Base-by-base conservation (phyloP, 2,888 invertebrate genomes). In the Blastobasis lacticolella region DNA sequence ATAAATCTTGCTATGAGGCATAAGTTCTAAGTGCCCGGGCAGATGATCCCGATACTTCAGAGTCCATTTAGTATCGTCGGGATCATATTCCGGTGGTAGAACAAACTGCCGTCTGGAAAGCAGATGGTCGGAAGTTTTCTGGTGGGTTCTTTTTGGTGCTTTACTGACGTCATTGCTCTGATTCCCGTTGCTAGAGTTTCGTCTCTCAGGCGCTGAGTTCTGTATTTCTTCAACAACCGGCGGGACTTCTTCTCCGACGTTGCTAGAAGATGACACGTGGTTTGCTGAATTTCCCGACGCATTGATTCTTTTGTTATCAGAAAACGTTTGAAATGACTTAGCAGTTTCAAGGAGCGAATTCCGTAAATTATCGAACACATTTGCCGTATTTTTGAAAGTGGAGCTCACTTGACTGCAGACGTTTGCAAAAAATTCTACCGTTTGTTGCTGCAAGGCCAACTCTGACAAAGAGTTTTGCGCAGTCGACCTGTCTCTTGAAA, bases 211-310 rank as follows among this genome's bases (percentile, higher is more conserved):
- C 9, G 46, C 37, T 46, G 36, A 46, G 36, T 6, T 46, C 9
- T 36, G 46, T 46, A 10, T 46, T 9, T 46, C 46, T 46, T 46
- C 46, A 46, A 46, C 46, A 46, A n/a, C n/a, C n/a, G n/a, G n/a
- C n/a, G n/a, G n/a, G n/a, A n/a, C n/a, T n/a, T n/a, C n/a, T n/a
- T n/a, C n/a, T n/a, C n/a, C n/a, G n/a, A n/a, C n/a, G n/a, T n/a
- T n/a, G n/a, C n/a, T n/a, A n/a, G n/a, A n/a, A n/a, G n/a, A n/a
- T n/a, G n/a, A n/a, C n/a, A n/a, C n/a, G n/a, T n/a, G n/a, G n/a
- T n/a, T n/a, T n/a, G n/a, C n/a, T n/a, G n/a, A n/a, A n/a, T n/a
- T n/a, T n/a, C n/a, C n/a, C n/a, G n/a, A n/a, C n/a, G n/a, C n/a
- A n/a, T n/a, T n/a, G n/a, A n/a, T n/a, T n/a, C n/a, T n/a, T n/a